Percentiles rank a stretch among this genome's conserved stretches.
Evolutionary conservation across 2,888 invertebrate genomes (phyloP).

Genomic region (Rutpela maculata): DNA sequence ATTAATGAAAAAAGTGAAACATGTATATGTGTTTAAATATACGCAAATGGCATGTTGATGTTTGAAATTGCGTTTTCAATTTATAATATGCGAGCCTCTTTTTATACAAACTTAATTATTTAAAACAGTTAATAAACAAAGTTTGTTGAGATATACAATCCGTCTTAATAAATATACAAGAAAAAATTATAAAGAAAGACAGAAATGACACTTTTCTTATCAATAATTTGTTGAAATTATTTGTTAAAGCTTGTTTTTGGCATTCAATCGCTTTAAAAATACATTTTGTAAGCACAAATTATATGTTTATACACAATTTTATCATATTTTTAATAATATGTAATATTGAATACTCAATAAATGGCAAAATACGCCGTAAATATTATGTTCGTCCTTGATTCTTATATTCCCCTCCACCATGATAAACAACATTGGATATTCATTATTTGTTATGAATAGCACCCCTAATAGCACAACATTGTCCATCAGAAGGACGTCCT

Average conservation of each 20-base stretch:
- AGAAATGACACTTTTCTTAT: constrained; percentile 44
- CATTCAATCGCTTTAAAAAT: constrained; percentile 67
- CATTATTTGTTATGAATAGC: too few species aligned
- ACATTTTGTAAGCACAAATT: constrained; percentile 73
- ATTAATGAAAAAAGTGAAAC: not conserved
- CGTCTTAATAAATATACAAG: constrained; percentile 54
- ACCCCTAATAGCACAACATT: too few species aligned
- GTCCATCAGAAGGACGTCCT: too few species aligned
- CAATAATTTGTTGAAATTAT: constrained; percentile 61
- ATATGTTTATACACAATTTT: constrained; percentile 74
- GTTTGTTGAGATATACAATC: constrained; percentile 52
- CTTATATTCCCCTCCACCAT: not conserved
- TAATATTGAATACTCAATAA: constrained; percentile 62
- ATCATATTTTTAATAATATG: constrained; percentile 73
- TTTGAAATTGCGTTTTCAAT: not conserved
- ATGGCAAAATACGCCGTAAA: constrained; percentile 44
- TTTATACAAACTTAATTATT: not conserved
- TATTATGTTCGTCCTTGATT: not conserved
- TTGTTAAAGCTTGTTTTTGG: constrained; percentile 61
- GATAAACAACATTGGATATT: too few species aligned
- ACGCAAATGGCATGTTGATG: not conserved
- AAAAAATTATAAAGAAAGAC: constrained; percentile 40
- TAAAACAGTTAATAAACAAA: constrained; percentile 48
- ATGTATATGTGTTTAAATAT: not conserved
- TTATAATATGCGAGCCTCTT: not conserved